Base-by-base conservation (phyloP, 2,888 invertebrate genomes). In the Acleris literana region DNA sequence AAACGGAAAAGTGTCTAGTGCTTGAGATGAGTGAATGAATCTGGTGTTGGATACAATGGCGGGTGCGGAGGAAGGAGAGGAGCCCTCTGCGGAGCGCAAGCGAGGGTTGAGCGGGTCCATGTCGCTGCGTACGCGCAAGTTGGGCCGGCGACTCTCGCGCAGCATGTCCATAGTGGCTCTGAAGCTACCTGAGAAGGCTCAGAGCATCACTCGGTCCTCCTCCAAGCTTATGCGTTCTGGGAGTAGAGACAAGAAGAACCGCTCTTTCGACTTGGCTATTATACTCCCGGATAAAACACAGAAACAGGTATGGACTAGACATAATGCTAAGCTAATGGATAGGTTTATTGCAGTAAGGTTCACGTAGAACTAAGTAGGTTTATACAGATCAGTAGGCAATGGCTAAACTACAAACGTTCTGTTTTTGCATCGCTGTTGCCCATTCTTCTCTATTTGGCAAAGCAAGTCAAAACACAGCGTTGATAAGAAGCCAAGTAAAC, bases 251-350 rank as follows among this genome's bases (percentile, higher is more conserved):
- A 93, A 94, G 74, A 94, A 93, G 76, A 93, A 93, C 71, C 89
- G 93, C 75, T 85, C 93, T 55, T 93, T 94, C 73, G 94, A 95
- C 73, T 92, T 95, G 65, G 94, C 94, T 16, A 92, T 94, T 68
- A 94, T 95, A 76, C 93, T 94, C 49, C 95, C 95, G 43, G 95
- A 95, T 78, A 95, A 94, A 86, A 93, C 94, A 11, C 94, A 94
- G 77, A 93, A 93, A 86, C 94, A 94, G 92, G 95, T 95, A 86
- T 90, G 86, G 82, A 63, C 5, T 18, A 48, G 54, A 11, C 64
- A 60, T 60, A n/a, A 60, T 29, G 52, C 13, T 43, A 54, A 44
- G 65, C 53, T 69, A 51, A 46, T 46, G n/a, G 17, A 5, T n/a
- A n/a, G 16, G 16, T 7, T 33, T 33, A 33, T 33, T 3, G 33